phyloP scores from a whole-genome alignment of 2,888 invertebrate genomes.

The Latheticus oryzae region DNA sequence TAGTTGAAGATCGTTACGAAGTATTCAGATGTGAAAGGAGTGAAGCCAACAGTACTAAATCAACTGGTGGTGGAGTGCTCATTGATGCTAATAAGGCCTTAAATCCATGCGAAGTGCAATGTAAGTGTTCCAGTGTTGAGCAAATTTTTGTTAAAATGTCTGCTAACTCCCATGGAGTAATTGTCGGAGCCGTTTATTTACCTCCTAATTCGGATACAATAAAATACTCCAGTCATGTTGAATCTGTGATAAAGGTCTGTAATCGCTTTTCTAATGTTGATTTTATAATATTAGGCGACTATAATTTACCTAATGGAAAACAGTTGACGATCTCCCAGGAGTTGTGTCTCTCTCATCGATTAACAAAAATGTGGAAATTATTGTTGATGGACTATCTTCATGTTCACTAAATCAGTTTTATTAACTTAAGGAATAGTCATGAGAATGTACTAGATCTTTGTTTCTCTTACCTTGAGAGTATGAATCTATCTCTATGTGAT shows the following conservation, averaged over 20 bases:
- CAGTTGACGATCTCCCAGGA: constrained; percentile 1
- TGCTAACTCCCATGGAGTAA: background rate
- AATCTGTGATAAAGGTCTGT: constrained; percentile 1
- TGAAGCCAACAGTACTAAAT: background rate
- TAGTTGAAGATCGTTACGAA: background rate
- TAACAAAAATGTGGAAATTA: constrained; percentile 1
- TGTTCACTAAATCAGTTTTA: constrained; percentile 4
- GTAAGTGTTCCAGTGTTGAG: background rate
- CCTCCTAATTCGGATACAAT: background rate
- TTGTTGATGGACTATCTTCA: constrained; percentile 1
- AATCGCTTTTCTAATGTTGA: background rate
- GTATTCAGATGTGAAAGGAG: background rate
- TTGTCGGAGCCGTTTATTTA: constrained; percentile 6
- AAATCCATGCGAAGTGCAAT: background rate
- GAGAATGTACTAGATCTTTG: constrained; percentile 5
- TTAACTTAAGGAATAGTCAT: background rate
- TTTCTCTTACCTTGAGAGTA: background rate
- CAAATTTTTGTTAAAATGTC: background rate
- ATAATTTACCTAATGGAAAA: constrained; percentile 4
- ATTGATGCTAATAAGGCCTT: background rate
- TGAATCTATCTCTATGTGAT: background rate
- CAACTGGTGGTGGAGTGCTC: constrained; percentile 4
- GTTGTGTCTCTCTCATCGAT: background rate
- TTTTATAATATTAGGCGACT: background rate
- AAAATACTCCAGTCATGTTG: background rate